Evolutionary conservation across 2,888 invertebrate species (phyloP), one percentile per base, ranked within the genome.

Genomic region (Crematogaster levior): DNA sequence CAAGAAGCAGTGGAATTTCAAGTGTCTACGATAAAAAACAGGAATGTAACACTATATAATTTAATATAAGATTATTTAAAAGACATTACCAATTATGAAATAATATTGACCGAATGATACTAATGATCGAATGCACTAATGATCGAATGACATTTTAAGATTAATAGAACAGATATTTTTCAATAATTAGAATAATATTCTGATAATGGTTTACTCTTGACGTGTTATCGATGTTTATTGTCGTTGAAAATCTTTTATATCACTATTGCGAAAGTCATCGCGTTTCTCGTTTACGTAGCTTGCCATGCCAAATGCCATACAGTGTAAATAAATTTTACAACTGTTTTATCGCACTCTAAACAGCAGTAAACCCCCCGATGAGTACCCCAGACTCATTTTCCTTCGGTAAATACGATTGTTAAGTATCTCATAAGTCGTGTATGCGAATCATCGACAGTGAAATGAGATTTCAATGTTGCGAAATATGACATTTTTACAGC

Each of bases 271-370:
- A 70, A 56, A 79, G 56, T 24, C 34, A 3, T 18, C n/a, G 21
- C 15, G 1, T 12, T 5, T 65, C n/a, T 53, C 51, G 15, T 74
- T 51, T 63, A 46, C 37, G 10, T 40, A 40, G 37, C 51, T 56
- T 10, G 30, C 21, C 37, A 65, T 12, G 27, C 15, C n/a, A 21
- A 43, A 56, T 56, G 51, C 56, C 34, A 18, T 7, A 12, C 34
- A 70, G 4, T 43, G 60, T n/a, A 79, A 68, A 79, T 56, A 79
- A 46, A 79, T 70, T 79, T 79, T 79, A 79, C 56, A 79, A 79
- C 70, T 79, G 70, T 40, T 79, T 79, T 68, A 68, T 79, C 56
- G 15, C 34, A 24, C 18, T 79, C 56, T 46, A 46, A 70, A 18
- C 43, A 56, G 12, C 24, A 46, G 56, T 70, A 79, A 79, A 58